phyloP scores from a whole-genome alignment of 2,888 invertebrate species.

The Dolichomitus sp. region DNA sequence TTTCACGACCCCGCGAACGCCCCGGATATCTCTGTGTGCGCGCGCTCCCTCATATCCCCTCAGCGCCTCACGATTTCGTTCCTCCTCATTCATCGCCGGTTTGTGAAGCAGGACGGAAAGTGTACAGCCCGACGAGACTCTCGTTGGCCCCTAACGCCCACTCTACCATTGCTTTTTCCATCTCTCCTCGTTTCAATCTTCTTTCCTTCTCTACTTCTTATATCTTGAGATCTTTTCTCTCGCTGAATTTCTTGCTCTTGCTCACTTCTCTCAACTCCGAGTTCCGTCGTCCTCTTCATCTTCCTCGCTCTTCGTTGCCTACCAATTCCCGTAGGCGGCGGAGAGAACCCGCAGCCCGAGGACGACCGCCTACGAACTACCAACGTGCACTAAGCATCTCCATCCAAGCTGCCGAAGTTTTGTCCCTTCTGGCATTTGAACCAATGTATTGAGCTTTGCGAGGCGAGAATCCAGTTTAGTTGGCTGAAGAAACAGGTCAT shows the following conservation, averaged over 20 bases:
- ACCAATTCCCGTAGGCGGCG: constrained; percentile 63
- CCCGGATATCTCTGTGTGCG: constrained; percentile 67
- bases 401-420: constrained; percentile 77
- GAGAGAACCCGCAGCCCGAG: constrained; percentile 50
- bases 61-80: constrained; percentile 44
- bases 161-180: constrained; percentile 52
- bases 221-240: constrained; percentile 54
- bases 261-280: constrained; percentile 43
- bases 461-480: constrained; percentile 49
- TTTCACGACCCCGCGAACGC: constrained; percentile 63
- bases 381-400: constrained; percentile 61
- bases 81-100: constrained; percentile 54
- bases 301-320: constrained; percentile 47
- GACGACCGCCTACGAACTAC: constrained; percentile 68
- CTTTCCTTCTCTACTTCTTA: constrained; percentile 46
- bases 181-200: constrained; percentile 18
- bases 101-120: constrained; percentile 56
- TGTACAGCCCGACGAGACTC: constrained; percentile 54
- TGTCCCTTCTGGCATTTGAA: constrained; percentile 59
- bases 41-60: constrained; percentile 43
- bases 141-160: constrained; percentile 61
- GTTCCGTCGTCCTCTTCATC: constrained; percentile 6
- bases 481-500: constrained; percentile 42
- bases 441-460: constrained; percentile 44
- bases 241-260: constrained; percentile 55